phyloP scores from a whole-genome alignment of 2,113 vertebrate genomes.

The Eurystomus gularis region DNA sequence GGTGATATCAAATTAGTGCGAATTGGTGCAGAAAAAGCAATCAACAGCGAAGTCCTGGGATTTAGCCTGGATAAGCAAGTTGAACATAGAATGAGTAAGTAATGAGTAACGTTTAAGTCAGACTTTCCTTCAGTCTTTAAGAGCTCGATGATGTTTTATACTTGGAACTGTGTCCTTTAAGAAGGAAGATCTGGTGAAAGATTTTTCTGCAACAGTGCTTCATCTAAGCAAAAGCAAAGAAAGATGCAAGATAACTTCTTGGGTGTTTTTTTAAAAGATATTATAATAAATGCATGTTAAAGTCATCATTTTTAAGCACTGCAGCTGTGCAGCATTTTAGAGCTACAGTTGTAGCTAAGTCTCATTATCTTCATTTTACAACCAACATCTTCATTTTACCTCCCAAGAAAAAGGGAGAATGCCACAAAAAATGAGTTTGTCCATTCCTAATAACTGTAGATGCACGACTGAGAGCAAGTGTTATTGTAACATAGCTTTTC shows the following conservation, averaged over 20 bases:
- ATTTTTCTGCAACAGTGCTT: background rate
- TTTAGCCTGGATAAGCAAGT: conserved; percentile 86
- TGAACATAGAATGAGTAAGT: conserved; percentile 82
- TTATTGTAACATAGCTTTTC: background rate
- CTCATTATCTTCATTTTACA: background rate
- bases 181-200: background rate
- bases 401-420: background rate
- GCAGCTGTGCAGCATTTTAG: background rate
- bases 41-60: conserved; percentile 75
- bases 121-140: background rate
- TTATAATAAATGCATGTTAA: background rate
- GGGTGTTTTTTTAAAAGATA: background rate
- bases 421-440: background rate
- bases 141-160: background rate
- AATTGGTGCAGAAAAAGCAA: conserved; percentile 81
- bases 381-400: background rate
- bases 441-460: background rate
- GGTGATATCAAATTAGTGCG: conserved; percentile 87
- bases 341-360: background rate
- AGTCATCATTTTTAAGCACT: background rate
- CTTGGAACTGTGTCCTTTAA: background rate
- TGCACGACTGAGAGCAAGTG: background rate
- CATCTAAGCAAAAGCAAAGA: background rate
- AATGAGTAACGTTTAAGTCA: conserved; percentile 37
- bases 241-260: background rate